Evolutionary conservation across 2,797 vertebrate species (phyloP).

Genomic region (Anolis apletophallus): DNA sequence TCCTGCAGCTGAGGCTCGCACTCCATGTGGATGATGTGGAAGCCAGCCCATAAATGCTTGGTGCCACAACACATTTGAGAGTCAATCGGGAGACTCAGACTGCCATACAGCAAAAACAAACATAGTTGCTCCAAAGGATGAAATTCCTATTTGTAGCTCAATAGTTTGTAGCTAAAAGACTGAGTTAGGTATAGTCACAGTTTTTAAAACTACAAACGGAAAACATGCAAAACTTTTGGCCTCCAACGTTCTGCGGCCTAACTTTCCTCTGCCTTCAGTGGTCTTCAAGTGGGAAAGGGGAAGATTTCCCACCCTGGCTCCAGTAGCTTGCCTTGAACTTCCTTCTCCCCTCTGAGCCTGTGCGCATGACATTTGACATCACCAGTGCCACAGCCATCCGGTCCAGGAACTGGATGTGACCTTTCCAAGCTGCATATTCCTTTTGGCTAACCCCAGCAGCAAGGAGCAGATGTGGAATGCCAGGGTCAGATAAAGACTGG

Average conservation of each 20-base stretch:
- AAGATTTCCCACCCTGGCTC: not conserved
- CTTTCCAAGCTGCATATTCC: not conserved
- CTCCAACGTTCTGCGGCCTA: not conserved
- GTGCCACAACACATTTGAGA: not conserved
- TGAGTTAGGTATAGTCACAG: not conserved
- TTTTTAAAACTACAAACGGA: not conserved
- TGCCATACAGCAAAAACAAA: not conserved
- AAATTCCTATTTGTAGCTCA: not conserved
- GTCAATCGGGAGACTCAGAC: not conserved
- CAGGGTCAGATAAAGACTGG: not conserved
- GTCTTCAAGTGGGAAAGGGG: not conserved
- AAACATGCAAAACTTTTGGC: not conserved
- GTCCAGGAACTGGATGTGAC: constrained; percentile 1
- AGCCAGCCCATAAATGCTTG: not conserved
- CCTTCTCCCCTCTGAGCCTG: not conserved
- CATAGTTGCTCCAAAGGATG: not conserved
- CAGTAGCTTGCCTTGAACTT: not conserved
- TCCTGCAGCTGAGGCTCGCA: not conserved
- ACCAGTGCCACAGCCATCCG: not conserved
- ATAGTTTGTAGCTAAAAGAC: not conserved
- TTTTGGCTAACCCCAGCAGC: not conserved
- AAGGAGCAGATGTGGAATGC: not conserved
- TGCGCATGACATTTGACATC: not conserved
- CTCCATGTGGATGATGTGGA: not conserved
- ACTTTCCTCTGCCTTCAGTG: not conserved